phyloP scores from a whole-genome alignment of 2,888 invertebrate species.

The Stegana nigrithorax region DNA sequence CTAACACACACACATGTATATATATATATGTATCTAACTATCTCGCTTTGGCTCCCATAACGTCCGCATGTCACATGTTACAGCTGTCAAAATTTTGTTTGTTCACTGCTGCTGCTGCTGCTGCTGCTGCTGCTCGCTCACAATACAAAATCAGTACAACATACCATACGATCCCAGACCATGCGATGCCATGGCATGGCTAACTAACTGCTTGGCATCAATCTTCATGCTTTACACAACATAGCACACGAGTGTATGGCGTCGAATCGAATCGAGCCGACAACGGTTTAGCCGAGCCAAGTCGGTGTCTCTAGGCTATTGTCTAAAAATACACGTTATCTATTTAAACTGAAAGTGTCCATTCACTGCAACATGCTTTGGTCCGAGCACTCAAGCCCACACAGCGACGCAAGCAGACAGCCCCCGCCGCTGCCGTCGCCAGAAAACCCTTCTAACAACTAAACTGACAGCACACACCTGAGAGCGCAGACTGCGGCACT shows the following conservation, averaged over 20 bases:
- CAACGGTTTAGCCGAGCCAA: not conserved
- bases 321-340: conserved; percentile 27
- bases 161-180: no score
- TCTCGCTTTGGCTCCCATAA: no score
- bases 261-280: not conserved
- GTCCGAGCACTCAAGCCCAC: no score
- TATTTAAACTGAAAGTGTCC: conserved; percentile 25
- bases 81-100: conserved; percentile 36
- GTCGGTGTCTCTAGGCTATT: conserved; percentile 19
- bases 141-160: conserved; percentile 10
- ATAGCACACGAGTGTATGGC: no score
- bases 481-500: no score
- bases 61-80: conserved; percentile 29
- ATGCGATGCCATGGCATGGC: no score
- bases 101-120: conserved; percentile 1
- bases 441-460: no score
- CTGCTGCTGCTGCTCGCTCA: not conserved
- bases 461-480: conserved; percentile 6
- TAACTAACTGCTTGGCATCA: conserved; percentile 22
- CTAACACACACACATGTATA: no score
- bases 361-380: conserved; percentile 10
- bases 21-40: conserved; percentile 1
- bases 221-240: conserved; percentile 22
- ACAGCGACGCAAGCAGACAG: not conserved
- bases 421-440: not conserved